Conservation (phyloP, 2,113 vertebrate genomes). For the Mustelus asterias region DNA sequence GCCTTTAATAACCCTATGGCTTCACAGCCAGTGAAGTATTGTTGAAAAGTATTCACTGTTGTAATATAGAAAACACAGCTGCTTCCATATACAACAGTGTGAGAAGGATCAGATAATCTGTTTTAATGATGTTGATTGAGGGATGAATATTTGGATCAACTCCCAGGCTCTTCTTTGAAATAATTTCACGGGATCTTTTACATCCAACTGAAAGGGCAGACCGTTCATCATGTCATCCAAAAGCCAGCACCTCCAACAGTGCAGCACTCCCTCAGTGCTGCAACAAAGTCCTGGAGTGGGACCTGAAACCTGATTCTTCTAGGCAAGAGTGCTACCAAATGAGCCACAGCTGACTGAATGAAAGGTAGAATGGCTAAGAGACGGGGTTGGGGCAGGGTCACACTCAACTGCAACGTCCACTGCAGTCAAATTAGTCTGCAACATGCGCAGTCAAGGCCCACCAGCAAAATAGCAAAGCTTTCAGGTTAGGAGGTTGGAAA, state of each 20-base stretch:
- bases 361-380: not conserved
- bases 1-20: not conserved
- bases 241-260: too few species aligned
- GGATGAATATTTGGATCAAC: not conserved
- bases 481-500: not conserved
- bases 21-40: not conserved
- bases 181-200: not conserved
- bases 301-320: not conserved
- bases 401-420: not conserved
- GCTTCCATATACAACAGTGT: not conserved
- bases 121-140: not conserved
- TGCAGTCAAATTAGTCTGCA: not conserved
- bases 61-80: not conserved
- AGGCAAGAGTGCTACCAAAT: not conserved
- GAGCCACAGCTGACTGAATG: not conserved
- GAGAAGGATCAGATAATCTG: not conserved
- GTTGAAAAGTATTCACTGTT: not conserved
- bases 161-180: not conserved
- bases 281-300: not conserved
- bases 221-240: not conserved
- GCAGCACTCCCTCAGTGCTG: too few species aligned
- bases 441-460: not conserved
- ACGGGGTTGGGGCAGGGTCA: not conserved
- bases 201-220: not conserved
- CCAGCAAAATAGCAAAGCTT: not conserved